Evolutionary conservation across 2,113 vertebrate species (phyloP).

Genomic region (Amphiprion ocellaris): DNA sequence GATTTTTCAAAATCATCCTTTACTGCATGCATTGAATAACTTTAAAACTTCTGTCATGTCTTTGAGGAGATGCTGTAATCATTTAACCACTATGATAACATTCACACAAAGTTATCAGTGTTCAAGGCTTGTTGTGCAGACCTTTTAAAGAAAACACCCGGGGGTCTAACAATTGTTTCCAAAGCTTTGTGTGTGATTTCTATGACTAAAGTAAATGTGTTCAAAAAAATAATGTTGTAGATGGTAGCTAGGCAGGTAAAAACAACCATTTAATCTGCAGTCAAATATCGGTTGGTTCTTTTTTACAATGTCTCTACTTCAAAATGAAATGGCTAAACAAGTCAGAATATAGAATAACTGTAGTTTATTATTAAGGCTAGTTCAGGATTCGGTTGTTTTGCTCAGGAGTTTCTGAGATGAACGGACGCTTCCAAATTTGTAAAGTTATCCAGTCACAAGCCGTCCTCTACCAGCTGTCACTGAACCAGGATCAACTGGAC

Average conservation of each 20-base stretch:
- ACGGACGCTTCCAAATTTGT: constrained; percentile 36
- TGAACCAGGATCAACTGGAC: constrained; percentile 58
- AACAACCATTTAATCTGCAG: not conserved
- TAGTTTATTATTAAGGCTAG: not conserved
- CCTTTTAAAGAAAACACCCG: no score
- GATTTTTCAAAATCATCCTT: no score
- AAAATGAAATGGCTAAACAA: no score
- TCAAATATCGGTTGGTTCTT: not conserved
- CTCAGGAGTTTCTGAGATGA: not conserved
- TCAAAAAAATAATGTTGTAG: not conserved
- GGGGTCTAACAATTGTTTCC: no score
- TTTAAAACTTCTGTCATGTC: no score
- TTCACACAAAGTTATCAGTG: no score
- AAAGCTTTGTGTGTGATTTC: not conserved
- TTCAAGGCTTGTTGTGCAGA: no score
- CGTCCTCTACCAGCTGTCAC: constrained; percentile 48
- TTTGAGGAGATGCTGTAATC: no score
- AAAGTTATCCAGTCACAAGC: constrained; percentile 33
- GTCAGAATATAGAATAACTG: not conserved
- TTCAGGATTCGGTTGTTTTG: not conserved
- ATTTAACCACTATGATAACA: no score
- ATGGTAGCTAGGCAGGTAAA: not conserved
- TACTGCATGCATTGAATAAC: no score
- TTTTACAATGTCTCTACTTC: no score
- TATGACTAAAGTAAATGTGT: not conserved